Base-by-base conservation (phyloP, 2,888 invertebrate genomes). In the Luperina testacea region DNA sequence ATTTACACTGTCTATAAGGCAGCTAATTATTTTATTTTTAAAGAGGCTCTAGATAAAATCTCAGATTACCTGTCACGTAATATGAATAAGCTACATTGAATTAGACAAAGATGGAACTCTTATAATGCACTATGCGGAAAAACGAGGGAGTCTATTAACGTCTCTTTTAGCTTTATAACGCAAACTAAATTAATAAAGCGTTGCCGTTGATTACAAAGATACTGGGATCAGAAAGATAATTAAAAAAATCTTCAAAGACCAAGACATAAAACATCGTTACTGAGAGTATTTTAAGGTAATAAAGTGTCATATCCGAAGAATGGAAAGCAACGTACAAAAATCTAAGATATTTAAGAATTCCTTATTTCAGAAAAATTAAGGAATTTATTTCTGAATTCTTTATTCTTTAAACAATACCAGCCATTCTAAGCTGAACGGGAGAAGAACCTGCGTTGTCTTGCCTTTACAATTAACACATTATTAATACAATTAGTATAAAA, bases 31-130 rank as follows among this genome's bases (percentile, higher is more conserved):
- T n/a, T n/a, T n/a, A n/a, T n/a, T 61, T 61, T n/a, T 32, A 74
- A 45, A 59, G 2, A 1, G 8, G 7, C 51, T 38, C 15, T 61
- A n/a, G 15, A 27, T 53, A 17, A 0, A 24, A 51, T 53, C 11
- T 27, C 6, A n/a, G 15, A 63, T 20, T 65, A 24, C n/a, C 20
- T 63, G 63, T 69, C 24, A 57, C 69, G 7, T 63, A 59, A 38
- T 20, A 38, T 67, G 15, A 65, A 51, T 65, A 63, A 8, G 24
- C 15, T 53, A 15, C 51, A 57, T 59, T 72, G 57, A 77, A 45
- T 72, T 59, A 51, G 4, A 69, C 20, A 76, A 64, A 81, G 42
- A 48, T 51, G n/a, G 11, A 57, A 38, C 32, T 48, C 32, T 7
- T 13, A 38, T 20, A 48, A 68, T 32, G 53, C 8, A 42, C 15